Conservation (phyloP, 92 coral and sea anemone species). For the Actinernus sp. region DNA sequence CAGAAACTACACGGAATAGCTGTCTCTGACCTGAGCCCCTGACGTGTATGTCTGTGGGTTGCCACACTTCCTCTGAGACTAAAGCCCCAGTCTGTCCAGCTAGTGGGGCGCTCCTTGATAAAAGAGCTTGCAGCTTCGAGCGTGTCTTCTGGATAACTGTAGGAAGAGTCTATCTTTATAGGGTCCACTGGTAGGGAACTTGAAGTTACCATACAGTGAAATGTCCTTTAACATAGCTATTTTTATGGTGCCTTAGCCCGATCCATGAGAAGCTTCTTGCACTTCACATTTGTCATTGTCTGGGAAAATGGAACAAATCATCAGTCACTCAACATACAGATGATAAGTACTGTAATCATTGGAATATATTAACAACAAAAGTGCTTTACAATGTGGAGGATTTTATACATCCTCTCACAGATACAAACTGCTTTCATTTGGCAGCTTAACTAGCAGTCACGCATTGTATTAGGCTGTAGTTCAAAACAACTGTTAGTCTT, state of each 20-base stretch:
- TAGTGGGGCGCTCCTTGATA: slow-evolving; percentile 4
- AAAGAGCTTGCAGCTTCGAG: background rate
- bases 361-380: too few species aligned
- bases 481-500: background rate
- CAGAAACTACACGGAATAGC: slow-evolving; percentile 24
- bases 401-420: too few species aligned
- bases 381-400: too few species aligned
- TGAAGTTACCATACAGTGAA: slow-evolving; percentile 36
- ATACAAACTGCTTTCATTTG: too few species aligned
- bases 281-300: slow-evolving; percentile 53
- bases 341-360: too few species aligned
- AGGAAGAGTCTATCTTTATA: too few species aligned
- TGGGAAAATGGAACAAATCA: background rate
- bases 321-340: too few species aligned
- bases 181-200: slow-evolving; percentile 26
- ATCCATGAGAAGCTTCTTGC: slow-evolving; percentile 32
- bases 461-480: too few species aligned
- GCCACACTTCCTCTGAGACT: slow-evolving; percentile 7
- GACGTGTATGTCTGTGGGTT: background rate
- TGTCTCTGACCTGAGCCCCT: background rate
- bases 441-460: too few species aligned
- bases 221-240: slow-evolving; percentile 29
- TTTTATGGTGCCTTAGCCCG: slow-evolving; percentile 35
- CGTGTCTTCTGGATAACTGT: too few species aligned
- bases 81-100: slow-evolving; percentile 30